Base-by-base conservation (phyloP, 2,113 vertebrate species). In the Motacilla tschutschensis region DNA sequence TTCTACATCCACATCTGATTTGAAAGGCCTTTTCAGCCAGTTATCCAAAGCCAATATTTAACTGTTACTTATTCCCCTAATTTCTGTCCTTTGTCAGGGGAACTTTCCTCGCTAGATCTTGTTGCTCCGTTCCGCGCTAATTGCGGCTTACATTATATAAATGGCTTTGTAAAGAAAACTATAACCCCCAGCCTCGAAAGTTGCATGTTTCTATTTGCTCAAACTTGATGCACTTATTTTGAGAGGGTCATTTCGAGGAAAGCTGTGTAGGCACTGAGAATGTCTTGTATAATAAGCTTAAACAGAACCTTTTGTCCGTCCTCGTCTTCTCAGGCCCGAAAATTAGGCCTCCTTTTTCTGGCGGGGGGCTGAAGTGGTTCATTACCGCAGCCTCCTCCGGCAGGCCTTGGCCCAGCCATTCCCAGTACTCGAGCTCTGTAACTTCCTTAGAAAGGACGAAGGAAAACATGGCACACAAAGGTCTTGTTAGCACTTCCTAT, bases 401-500 rank as follows among this genome's bases (percentile, higher is more conserved):
- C 97, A 98, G 98, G 98, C 98, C 98, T 96, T 97, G 97, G 98
- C 98, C 96, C 96, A 96, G 98, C 98, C 98, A 98, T 98, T 98
- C 98, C 98, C 98, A 96, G 96, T 98, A 98, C 98, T 99, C 98
- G 95, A 98, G 98, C 96, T 97, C 97, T 97, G 97, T 97, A 98
- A 99, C 98, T 99, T 98, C 98, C 98, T 98, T 97, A 97, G 98
- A 98, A 98, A 98, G 97, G 97, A 97, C 97, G 98, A 99, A 98
- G 98, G 98, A 98, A 99, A 99, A 98, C 98, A 98, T 98, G 97
- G 97, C 97, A 98, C 97, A 99, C 98, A 99, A 99, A 99, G 99
- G 98, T 99, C 98, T 98, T 98, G 98, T 99, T 99, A 99, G 98
- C 98, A 99, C 99, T 99, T 99, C 99, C 99, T 99, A 98, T 98